Evolutionary conservation across 1,140 invertebrate species (phyloP).

Genomic region (Psix sp.): DNA sequence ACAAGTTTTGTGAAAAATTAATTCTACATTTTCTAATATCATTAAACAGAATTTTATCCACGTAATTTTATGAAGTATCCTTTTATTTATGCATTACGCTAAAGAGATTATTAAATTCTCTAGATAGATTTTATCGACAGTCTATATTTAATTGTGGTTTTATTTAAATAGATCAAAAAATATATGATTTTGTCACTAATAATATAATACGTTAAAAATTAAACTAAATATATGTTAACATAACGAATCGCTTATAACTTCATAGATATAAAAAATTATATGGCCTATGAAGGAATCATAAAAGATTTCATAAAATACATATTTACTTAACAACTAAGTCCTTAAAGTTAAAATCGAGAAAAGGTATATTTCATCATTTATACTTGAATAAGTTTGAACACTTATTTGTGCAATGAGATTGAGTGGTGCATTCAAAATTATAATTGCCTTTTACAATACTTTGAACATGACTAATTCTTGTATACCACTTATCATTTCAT

Average conservation of each 20-base stretch:
- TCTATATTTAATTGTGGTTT: slow-evolving; percentile 26
- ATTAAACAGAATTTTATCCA: no score
- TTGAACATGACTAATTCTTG: slow-evolving; percentile 23
- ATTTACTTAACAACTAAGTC: slow-evolving; percentile 38
- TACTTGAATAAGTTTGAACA: slow-evolving; percentile 19
- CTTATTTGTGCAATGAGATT: slow-evolving; percentile 27
- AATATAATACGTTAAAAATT: slow-evolving; percentile 26
- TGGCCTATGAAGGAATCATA: slow-evolving; percentile 47
- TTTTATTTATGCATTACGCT: slow-evolving; percentile 11
- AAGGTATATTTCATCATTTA: slow-evolving; percentile 12
- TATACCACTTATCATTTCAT: slow-evolving; percentile 10
- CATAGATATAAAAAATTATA: slow-evolving; percentile 43
- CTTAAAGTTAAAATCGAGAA: slow-evolving; percentile 36
- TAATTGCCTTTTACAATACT: slow-evolving; percentile 21
- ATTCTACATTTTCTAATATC: no score
- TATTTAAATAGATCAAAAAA: slow-evolving; percentile 52
- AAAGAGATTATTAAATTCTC: slow-evolving; percentile 20
- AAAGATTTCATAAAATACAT: slow-evolving; percentile 51
- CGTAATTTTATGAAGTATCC: slow-evolving; percentile 5
- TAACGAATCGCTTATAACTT: slow-evolving; percentile 22
- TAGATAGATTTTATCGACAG: slow-evolving; percentile 19
- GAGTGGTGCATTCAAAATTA: slow-evolving; percentile 33
- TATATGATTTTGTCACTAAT: slow-evolving; percentile 48
- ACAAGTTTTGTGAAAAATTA: slow-evolving; percentile 22
- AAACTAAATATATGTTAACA: slow-evolving; percentile 14